Evolutionary conservation across 1,140 invertebrate genomes (phyloP).

Genomic region (Ceratina australensis): DNA sequence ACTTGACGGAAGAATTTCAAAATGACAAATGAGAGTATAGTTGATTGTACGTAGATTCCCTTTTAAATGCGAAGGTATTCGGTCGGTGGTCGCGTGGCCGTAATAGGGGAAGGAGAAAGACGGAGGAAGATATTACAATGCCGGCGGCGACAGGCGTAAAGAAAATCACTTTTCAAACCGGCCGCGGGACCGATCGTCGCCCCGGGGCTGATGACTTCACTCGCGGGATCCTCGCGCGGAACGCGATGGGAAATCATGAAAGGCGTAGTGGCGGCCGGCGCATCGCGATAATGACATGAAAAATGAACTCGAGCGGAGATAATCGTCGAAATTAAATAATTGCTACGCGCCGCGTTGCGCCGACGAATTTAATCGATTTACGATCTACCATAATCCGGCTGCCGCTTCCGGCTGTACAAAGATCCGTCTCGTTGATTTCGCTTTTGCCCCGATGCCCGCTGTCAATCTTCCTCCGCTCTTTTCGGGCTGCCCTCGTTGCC

Average conservation of each 20-base stretch:
- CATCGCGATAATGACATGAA: constrained; percentile 61
- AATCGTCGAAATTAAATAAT: constrained; percentile 61
- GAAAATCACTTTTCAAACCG: constrained; percentile 44
- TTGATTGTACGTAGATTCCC: background rate
- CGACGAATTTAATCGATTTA: constrained; percentile 58
- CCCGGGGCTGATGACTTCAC: constrained; percentile 54
- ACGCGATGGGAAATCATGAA: constrained; percentile 41
- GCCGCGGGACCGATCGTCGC: background rate
- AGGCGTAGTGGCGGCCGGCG: constrained; percentile 19
- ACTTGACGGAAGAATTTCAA: no score
- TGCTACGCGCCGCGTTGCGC: constrained; percentile 15
- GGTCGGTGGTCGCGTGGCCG: constrained; percentile 25
- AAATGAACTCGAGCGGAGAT: constrained; percentile 55
- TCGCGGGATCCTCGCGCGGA: constrained; percentile 34
- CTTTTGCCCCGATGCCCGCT: background rate
- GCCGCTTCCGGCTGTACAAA: constrained; percentile 39
- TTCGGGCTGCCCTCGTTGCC: background rate
- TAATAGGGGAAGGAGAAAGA: background rate
- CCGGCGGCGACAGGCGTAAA: constrained; percentile 35
- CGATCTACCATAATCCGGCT: constrained; percentile 41
- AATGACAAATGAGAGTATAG: no score
- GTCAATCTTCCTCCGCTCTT: constrained; percentile 29
- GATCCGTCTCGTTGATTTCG: constrained; percentile 46
- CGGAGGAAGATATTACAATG: background rate
- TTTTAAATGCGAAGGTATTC: background rate